Percentiles rank a stretch among this genome's conserved stretches.
Conservation (phyloP, 2,113 vertebrate genomes). For the Verasper variegatus region DNA sequence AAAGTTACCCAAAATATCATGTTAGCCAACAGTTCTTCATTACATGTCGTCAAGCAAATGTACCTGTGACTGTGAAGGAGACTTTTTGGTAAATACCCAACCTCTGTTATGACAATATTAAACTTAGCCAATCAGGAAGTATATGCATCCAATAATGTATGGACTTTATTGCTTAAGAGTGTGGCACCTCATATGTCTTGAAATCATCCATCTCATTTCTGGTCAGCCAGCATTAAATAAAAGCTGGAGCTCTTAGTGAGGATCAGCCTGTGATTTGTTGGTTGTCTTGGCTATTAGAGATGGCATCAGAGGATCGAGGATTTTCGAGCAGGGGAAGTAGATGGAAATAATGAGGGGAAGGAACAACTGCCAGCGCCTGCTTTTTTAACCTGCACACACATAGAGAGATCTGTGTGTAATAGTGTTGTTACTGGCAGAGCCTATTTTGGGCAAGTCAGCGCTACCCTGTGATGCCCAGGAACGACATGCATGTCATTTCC, state of each 20-base stretch:
- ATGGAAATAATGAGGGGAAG: conserved; percentile 78
- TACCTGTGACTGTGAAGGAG: neutral
- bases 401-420: conserved; percentile 71
- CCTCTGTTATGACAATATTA: conserved; percentile 18
- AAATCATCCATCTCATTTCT: conserved; percentile 51
- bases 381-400: conserved; percentile 64
- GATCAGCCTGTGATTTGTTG: conserved; percentile 70
- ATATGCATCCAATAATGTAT: conserved; percentile 25
- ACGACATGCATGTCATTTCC: conserved; percentile 79
- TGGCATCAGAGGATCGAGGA: conserved; percentile 67
- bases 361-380: conserved; percentile 53
- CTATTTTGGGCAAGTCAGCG: conserved; percentile 71
- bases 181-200: conserved; percentile 31
- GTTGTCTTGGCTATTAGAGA: conserved; percentile 73
- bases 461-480: conserved; percentile 68
- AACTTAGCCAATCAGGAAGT: conserved; percentile 27
- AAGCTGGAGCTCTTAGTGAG: conserved; percentile 48
- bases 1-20: too few species aligned
- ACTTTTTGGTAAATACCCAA: neutral
- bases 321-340: conserved; percentile 66
- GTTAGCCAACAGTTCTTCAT: too few species aligned
- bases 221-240: conserved; percentile 34
- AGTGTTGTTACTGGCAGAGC: conserved; percentile 76
- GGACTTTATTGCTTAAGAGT: conserved; percentile 26
- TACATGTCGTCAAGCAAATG: neutral